Conservation (phyloP, 2,888 invertebrate species). For the Micropterix aruncella region DNA sequence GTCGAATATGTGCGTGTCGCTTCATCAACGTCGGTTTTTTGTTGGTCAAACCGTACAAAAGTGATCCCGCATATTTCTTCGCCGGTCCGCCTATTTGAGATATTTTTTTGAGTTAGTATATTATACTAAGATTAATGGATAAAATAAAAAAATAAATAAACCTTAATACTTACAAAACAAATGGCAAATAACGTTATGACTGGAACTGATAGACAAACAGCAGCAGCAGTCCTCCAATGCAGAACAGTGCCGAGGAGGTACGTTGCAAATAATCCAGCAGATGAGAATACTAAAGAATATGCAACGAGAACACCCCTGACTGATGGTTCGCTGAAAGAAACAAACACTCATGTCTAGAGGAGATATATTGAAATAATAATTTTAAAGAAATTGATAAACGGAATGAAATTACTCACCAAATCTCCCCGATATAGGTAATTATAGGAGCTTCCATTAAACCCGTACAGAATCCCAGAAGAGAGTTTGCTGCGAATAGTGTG, state of each 20-base stretch:
- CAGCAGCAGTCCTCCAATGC: conserved; percentile 20
- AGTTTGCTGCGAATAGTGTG: conserved; percentile 33
- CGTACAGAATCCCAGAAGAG: conserved; percentile 39
- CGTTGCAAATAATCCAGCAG: conserved; percentile 18
- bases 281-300: conserved; percentile 16
- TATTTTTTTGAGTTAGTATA: too few relatives aligned
- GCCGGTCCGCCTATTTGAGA: too few relatives aligned
- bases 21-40: too few relatives aligned
- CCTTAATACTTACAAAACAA: too few relatives aligned
- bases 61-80: too few relatives aligned
- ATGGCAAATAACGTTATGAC: conserved; percentile 18
- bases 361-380: too few relatives aligned
- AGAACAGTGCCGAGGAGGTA: conserved; percentile 18
- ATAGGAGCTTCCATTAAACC: conserved; percentile 46
- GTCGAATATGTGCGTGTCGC: too few relatives aligned
- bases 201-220: conserved; percentile 18
- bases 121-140: too few relatives aligned
- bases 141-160: too few relatives aligned
- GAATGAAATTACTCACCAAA: conserved; percentile 22
- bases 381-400: too few relatives aligned
- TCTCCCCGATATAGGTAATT: conserved; percentile 44
- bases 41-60: too few relatives aligned
- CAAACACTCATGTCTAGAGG: too few relatives aligned
- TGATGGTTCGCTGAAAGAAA: conserved; percentile 17
- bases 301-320: conserved; percentile 21